phyloP scores from a whole-genome alignment of 1,140 invertebrate species.

The Macrobrachium rosenbergii region DNA sequence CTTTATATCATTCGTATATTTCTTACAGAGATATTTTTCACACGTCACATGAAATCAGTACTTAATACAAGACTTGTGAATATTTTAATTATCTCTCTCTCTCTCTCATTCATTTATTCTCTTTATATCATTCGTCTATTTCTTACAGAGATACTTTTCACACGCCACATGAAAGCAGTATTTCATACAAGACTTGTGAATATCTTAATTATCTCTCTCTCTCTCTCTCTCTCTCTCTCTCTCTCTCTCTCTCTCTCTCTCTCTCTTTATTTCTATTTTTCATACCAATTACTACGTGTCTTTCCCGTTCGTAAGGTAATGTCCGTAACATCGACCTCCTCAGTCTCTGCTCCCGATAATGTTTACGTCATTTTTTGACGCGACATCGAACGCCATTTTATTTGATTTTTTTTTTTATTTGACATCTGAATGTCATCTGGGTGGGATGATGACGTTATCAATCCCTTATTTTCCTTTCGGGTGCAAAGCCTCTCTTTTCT shows the following conservation, averaged over 20 bases:
- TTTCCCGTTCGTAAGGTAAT: no score
- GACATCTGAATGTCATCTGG: no score
- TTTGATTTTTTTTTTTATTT: no score
- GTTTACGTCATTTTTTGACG: no score
- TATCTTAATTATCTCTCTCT: not conserved
- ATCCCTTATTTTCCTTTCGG: no score
- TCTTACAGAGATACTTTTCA: not conserved
- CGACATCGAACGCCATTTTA: no score
- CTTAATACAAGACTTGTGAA: not conserved
- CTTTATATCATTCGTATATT: not conserved
- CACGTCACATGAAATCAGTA: not conserved
- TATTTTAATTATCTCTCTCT: not conserved
- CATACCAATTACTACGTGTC: no score
- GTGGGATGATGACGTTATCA: no score
- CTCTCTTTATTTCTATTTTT: not conserved
- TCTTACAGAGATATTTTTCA: not conserved
- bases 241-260: slow-evolving; percentile 17
- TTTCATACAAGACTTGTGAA: not conserved
- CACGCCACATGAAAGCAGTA: not conserved
- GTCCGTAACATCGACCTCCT: no score
- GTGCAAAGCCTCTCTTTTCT: no score
- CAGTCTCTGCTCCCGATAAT: no score
- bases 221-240: not conserved
- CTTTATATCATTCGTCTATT: not conserved
- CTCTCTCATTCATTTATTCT: not conserved